A percentile compares a stretch with the other conserved stretches of the same genome.
Conservation (phyloP, 2,113 vertebrate species). For the Eptesicus fuscus region DNA sequence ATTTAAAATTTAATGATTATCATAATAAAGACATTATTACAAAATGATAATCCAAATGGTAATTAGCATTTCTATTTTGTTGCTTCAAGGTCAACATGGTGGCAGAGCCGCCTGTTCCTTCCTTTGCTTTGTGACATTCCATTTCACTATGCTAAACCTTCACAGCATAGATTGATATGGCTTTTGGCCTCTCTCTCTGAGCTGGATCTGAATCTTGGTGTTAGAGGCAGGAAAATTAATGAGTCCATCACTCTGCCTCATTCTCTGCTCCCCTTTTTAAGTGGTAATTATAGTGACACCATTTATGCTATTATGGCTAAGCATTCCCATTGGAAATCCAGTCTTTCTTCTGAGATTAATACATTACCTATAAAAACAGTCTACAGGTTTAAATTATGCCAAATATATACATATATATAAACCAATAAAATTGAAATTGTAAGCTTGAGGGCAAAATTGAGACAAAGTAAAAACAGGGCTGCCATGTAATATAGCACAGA, state of each 20-base stretch:
- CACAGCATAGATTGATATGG: slow-evolving; percentile 51
- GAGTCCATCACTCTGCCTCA: slow-evolving; percentile 38
- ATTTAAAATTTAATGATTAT: slow-evolving; percentile 47
- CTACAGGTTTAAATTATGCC: slow-evolving; percentile 38
- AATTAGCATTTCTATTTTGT: slow-evolving; percentile 77
- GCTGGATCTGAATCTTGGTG: slow-evolving; percentile 61
- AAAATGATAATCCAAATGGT: slow-evolving; percentile 71
- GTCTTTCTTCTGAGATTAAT: slow-evolving; percentile 54
- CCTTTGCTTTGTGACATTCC: slow-evolving; percentile 47
- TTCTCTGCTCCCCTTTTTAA: slow-evolving; percentile 55
- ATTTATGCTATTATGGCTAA: slow-evolving; percentile 36
- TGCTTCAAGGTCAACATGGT: slow-evolving; percentile 72
- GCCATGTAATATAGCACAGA: neutral
- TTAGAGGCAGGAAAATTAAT: slow-evolving; percentile 73
- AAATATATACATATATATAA: neutral
- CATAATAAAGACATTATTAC: slow-evolving; percentile 68
- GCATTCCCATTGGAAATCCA: slow-evolving; percentile 65
- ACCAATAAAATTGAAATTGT: neutral
- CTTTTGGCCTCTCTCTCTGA: slow-evolving; percentile 76
- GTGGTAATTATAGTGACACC: slow-evolving; percentile 66
- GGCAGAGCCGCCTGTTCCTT: slow-evolving; percentile 16
- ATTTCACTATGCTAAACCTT: slow-evolving; percentile 49
- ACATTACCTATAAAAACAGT: slow-evolving; percentile 42
- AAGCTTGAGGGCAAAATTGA: slow-evolving; percentile 2
- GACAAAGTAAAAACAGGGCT: neutral